Evolutionary conservation across 2,113 vertebrate genomes (phyloP), one percentile per base, ranked within the genome.

Genomic region (Albula glossodonta): DNA sequence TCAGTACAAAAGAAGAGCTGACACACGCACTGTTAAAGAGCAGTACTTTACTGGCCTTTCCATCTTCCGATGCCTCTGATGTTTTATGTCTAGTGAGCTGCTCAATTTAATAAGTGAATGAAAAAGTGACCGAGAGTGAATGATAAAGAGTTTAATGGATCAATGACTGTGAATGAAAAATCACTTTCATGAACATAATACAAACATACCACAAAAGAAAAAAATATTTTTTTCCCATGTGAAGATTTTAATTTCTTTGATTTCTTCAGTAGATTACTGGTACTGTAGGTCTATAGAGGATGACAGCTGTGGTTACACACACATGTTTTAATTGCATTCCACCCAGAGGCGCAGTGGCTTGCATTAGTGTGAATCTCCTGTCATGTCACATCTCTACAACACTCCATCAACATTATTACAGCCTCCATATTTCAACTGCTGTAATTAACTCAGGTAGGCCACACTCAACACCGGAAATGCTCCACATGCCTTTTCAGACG

Each of bases 251-350:
- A 41, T 41, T 41, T 41, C 31, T 41, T 41, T 41, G 1, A 41
- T 41, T 41, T 41, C 31, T 41, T 41, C 31, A 41, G 31, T 41
- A 41, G 31, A 41, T 41, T 41, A 41, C 31, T 41, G 31, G 31
- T 41, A 41, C 74, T 82, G n/a, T 63, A 63, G 10, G 10, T 4
- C 83, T 80, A 85, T 19, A 25, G 41, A 80, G 77, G 84, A 81
- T 89, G 89, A 82, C 88, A 89, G 88, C 82, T 51, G 80, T 88
- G 88, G 77, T 88, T 81, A 52, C n/a, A 70, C 82, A 70, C 82
- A 41, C 60, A 82, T 89, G 81, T 86, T 87, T 87, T 87, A 90
- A 87, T 88, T 86, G 87, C 41, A 51, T 60, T 3, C 56, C 60
- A 50, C 78, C 82, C 83, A 41, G 31, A 41, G 87, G 85, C 50